phyloP scores from a whole-genome alignment of 2,113 vertebrate species.

The Anseranas semipalmata region DNA sequence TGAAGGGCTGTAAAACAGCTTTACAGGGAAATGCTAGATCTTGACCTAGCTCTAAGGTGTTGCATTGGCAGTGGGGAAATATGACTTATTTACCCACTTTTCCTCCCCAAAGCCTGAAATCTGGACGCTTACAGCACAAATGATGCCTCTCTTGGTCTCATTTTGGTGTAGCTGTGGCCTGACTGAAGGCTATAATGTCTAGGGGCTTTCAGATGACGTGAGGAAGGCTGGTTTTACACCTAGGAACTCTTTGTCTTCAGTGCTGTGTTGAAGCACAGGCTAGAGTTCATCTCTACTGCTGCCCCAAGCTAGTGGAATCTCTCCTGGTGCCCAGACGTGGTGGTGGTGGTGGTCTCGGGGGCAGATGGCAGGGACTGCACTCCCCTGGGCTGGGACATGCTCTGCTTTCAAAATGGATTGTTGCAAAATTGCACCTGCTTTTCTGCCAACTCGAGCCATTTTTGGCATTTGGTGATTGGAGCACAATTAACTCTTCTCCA shows the following conservation, averaged over 20 bases:
- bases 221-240: background rate
- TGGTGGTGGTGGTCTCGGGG: background rate
- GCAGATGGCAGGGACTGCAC: background rate
- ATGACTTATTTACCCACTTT: background rate
- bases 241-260: background rate
- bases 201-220: background rate
- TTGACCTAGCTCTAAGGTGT: background rate
- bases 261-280: background rate
- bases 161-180: background rate
- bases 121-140: background rate
- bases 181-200: background rate
- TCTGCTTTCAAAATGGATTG: conserved; percentile 53
- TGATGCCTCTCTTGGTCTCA: background rate
- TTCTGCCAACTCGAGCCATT: conserved; percentile 28
- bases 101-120: background rate
- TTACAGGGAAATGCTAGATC: background rate
- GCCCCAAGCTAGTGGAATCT: background rate
- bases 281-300: background rate
- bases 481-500: conserved; percentile 64
- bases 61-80: background rate
- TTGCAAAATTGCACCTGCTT: conserved; percentile 57
- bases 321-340: background rate
- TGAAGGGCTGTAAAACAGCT: background rate
- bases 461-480: conserved; percentile 53
- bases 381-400: background rate